Evolutionary conservation across 2,113 vertebrate species (phyloP), one percentile per base, ranked within the genome.

Genomic region (Mixornis gularis): DNA sequence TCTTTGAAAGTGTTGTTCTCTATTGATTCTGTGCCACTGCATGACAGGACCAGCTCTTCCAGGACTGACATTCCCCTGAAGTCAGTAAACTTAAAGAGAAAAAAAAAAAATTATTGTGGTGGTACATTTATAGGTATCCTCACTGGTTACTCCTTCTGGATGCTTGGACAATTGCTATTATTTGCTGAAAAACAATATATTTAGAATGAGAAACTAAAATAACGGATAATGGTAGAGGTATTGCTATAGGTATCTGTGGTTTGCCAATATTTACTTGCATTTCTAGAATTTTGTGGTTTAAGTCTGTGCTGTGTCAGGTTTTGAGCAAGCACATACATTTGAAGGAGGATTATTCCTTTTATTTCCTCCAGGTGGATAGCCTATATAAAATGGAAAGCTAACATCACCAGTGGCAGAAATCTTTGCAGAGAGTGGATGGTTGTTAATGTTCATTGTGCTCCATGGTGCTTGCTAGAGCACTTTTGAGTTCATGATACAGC

Each of bases 31-130:
- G 97, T 97, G 87, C 98, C 98, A 95, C 98, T 98, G 79, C 97
- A 98, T 48, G 96, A 95, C 41, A 98, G 74, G 58, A 97, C 94
- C 74, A 98, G 92, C 70, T 98, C 98, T 96, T 98, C 98, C 56
- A 98, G 97, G 59, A 84, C 92, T 64, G 94, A 63, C 93, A 98
- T 84, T 79, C 64, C 86, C 36, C 91, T 96, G 66, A 98, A 96
- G 88, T 98, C 97, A 82, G 94, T 96, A 46, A 95, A 78, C 98
- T 98, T 85, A 68, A 91, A 89, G 18, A 90, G 84, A 92, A 84
- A 85, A 92, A 81, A 70, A 59, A 68, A 62, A 79, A 81, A 79
- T 55, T 83, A 11, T 40, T 62, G 12, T 73, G 34, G 43, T 48
- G 84, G 51, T 51, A 87, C 46, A 38, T 27, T 91, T 85, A 78